Conservation (phyloP, 1,140 invertebrate genomes). For the Lepidurus apus region DNA sequence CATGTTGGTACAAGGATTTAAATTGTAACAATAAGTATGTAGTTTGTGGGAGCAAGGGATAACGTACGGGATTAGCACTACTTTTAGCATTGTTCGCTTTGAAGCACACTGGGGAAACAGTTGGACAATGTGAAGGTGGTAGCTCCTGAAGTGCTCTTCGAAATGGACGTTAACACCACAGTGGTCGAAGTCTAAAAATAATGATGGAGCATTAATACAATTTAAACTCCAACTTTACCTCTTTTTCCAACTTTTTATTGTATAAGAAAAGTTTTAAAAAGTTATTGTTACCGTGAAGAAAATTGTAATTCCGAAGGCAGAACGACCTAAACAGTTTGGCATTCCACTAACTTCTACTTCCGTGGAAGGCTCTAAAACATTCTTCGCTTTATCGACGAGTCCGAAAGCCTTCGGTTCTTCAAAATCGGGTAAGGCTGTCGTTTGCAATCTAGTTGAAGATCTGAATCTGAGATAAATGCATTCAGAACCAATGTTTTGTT, state of each 20-base stretch:
- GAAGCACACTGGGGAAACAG: background rate
- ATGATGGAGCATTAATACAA: too few species aligned
- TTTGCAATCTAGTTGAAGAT: too few species aligned
- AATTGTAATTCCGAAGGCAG: background rate
- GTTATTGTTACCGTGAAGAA: background rate
- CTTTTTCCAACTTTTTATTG: background rate
- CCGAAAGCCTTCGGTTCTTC: too few species aligned
- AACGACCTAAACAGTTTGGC: background rate
- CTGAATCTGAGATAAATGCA: too few species aligned
- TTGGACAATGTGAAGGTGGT: background rate
- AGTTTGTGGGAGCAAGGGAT: background rate
- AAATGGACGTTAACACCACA: background rate
- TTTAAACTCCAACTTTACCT: background rate
- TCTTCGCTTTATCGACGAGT: too few species aligned
- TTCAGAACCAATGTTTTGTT: too few species aligned
- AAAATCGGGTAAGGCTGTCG: too few species aligned
- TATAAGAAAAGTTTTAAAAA: background rate
- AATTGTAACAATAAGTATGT: too few species aligned
- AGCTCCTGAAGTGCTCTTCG: background rate
- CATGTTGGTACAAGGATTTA: background rate
- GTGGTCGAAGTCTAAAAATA: background rate
- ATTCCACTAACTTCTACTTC: background rate
- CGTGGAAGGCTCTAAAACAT: background rate
- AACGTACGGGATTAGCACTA: background rate
- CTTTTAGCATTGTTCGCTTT: background rate